Base-by-base conservation (phyloP, 2,113 vertebrate species). In the Eolophus roseicapilla region DNA sequence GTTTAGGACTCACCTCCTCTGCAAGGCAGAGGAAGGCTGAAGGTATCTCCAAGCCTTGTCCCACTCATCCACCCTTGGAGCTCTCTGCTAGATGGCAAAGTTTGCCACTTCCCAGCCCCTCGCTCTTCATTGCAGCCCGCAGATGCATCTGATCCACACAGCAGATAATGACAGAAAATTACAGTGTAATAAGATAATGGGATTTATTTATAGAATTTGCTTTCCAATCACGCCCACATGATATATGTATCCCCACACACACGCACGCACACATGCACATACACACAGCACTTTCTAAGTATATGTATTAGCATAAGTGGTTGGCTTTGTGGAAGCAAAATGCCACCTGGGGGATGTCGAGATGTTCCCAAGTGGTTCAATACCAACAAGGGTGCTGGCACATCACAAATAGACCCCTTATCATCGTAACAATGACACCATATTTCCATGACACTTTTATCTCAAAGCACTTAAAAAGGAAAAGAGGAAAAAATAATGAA, bases 121-220 rank as follows among this genome's bases (percentile, higher is more conserved):
- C 81, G 3, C 95, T 92, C 92, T 62, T 62, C 68, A 43, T 86
- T 14, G 31, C 86, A 90, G 86, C 87, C 71, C 80, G 82, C 93
- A 88, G 97, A 96, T 96, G 95, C 91, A 93, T 94, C 95, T 50
- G 93, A 97, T 93, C 96, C 95, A 90, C 79, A 3, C 91, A 86
- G 96, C 82, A 46, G 95, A 97, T 95, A 97, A 95, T 95, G 89
- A 92, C 9, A 94, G 83, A 92, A 97, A 97, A 97, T 96, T 93
- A 95, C 95, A 96, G 94, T 90, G 93, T 92, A 97, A 97, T 95
- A 92, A 93, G 93, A 88, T 92, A 97, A 96, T 96, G 94, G 92
- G 93, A 92, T 96, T 96, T 97, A 95, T 95, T 97, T 98, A 96
- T 97, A 96, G 94, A 88, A 86, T 93, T 91, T 91, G 75, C 92